Evolutionary conservation across 2,797 vertebrate genomes (phyloP), one percentile per base, ranked within the genome.

Genomic region (Pogonophryne albipinna): DNA sequence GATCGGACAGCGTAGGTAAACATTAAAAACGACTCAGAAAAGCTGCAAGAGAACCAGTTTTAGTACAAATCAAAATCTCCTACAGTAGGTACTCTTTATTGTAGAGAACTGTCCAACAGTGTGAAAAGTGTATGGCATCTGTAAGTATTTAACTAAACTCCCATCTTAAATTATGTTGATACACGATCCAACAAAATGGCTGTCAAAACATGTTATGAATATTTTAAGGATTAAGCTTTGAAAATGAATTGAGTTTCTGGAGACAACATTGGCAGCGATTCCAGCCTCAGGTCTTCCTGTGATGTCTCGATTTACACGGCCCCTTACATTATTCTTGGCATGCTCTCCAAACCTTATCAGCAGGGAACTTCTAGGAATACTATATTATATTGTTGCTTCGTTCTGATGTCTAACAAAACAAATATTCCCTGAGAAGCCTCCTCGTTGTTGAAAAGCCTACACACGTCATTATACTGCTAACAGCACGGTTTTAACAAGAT

Each of bases 371-470:
- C 31, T 63, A 52, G 51, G 19, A 71, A 49, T 14, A 31, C 0
- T 46, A 42, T 5, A 3, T 17, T 57, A 2, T 16, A 55, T 31
- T 3, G 7, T 61, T 47, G 4, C 11, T 57, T 65, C 0, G 4
- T 55, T 57, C 27, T 19, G 14, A 52, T 13, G 50, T 57, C 41
- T 38, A 17, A 56, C 52, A 53, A 44, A 68, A 60, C 38, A 60
- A 64, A 71, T 66, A 41, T 65, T 82, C 27, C 17, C 46, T 7
- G 14, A 52, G 55, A 73, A 59, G 34, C 27, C 13, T 82, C 46
- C 57, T 66, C 74, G 60, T 69, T 77, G 77, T 57, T 64, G 47
- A 81, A 70, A 74, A 71, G 62, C 69, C 56, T 82, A 65, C 58
- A 67, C 60, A 61, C 63, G 76, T 64, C 61, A 45, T 23, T 63